Evolutionary conservation across 2,113 vertebrate genomes (phyloP).

Genomic region (Thamnophis sirtalis): DNA sequence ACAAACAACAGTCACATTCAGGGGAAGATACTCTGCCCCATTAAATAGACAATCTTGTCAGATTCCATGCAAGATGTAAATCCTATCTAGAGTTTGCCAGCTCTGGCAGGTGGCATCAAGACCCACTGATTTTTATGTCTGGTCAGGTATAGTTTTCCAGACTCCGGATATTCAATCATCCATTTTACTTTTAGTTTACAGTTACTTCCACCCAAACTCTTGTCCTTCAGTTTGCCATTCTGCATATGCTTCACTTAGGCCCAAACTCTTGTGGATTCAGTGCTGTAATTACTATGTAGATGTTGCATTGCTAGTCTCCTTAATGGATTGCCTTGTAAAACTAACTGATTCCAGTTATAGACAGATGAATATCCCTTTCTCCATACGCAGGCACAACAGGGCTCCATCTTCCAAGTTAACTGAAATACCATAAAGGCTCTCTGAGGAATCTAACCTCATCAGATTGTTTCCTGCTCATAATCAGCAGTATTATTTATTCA

Average conservation of each 20-base stretch:
- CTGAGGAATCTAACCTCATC: neutral
- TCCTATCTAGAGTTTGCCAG: neutral
- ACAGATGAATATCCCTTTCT: neutral
- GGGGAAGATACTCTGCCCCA: neutral
- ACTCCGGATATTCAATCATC: neutral
- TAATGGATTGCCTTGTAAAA: neutral
- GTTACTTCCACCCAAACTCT: neutral
- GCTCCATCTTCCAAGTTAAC: neutral
- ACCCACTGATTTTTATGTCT: neutral
- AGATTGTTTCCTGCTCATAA: slow-evolving; percentile 27
- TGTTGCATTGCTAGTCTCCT: neutral
- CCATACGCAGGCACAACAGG: neutral
- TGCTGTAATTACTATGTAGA: neutral
- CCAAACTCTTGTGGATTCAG: neutral
- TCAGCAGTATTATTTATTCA: slow-evolving; percentile 26
- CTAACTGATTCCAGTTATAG: neutral
- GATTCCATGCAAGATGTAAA: neutral
- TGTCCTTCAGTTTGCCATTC: neutral
- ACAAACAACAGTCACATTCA: neutral
- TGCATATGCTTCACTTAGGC: neutral
- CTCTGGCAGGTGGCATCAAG: neutral
- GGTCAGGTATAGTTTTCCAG: neutral
- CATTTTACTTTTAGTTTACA: neutral
- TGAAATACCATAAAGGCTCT: slow-evolving; percentile 1
- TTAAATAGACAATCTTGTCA: neutral